phyloP scores from a whole-genome alignment of 2,797 vertebrate species.

The Zenarchopterus dispar region DNA sequence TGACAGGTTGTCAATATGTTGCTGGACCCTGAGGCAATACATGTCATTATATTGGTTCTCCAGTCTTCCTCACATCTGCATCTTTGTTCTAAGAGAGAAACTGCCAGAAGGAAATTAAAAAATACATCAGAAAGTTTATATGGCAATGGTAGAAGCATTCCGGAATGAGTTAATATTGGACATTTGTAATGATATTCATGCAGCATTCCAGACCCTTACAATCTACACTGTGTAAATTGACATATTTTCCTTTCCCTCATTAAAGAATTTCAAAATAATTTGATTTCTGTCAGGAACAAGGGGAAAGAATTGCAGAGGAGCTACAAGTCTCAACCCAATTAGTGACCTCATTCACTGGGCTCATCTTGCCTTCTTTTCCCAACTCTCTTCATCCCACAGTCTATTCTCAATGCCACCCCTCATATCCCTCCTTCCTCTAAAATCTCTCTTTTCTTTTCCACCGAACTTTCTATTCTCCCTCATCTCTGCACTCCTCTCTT shows the following conservation, averaged over 20 bases:
- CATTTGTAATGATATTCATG: conserved; percentile 36
- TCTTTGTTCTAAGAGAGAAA: neutral
- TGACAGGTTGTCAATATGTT: no score
- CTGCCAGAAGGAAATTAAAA: no score
- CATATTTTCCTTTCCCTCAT: conserved; percentile 59
- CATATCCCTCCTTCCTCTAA: conserved; percentile 31
- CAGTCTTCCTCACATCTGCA: no score
- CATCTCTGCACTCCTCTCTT: conserved; percentile 33
- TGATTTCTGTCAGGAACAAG: conserved; percentile 62
- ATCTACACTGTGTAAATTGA: conserved; percentile 34
- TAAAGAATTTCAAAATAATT: conserved; percentile 65
- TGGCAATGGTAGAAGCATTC: neutral
- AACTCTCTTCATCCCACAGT: conserved; percentile 44
- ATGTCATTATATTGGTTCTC: no score
- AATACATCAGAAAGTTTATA: neutral
- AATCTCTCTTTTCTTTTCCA: conserved; percentile 39
- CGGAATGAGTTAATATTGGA: neutral
- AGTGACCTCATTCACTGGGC: conserved; percentile 69
- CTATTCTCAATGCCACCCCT: conserved; percentile 42
- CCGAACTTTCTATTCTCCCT: conserved; percentile 46
- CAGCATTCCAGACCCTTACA: conserved; percentile 10
- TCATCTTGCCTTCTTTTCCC: conserved; percentile 36
- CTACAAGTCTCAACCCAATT: conserved; percentile 75
- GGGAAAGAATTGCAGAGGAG: conserved; percentile 53
- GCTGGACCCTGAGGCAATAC: no score